A percentile compares a stretch with the other conserved stretches of the same genome.
Conservation (phyloP, 2,888 invertebrate species). For the Conus canariensis region DNA sequence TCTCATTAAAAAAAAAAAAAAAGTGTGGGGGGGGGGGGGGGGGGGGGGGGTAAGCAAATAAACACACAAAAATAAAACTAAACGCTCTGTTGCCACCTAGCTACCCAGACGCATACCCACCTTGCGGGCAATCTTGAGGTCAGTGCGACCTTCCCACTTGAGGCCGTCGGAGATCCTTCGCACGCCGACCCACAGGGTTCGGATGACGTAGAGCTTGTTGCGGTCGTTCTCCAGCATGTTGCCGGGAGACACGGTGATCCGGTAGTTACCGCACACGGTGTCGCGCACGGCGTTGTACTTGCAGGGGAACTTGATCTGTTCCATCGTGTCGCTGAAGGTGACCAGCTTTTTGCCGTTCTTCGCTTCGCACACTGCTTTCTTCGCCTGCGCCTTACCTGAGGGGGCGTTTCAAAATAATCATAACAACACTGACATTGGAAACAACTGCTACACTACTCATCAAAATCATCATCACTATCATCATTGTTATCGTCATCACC, state of each 20-base stretch:
- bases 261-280: slow-evolving; percentile 17
- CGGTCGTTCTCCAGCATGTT: slow-evolving; percentile 19
- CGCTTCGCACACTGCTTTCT: background rate
- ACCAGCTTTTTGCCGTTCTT: background rate
- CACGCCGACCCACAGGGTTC: slow-evolving; percentile 8
- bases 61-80: too few relatives aligned
- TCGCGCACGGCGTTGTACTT: slow-evolving; percentile 37
- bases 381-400: background rate
- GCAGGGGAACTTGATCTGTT: slow-evolving; percentile 17
- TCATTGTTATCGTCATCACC: too few relatives aligned
- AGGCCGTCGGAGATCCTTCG: background rate
- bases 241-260: slow-evolving; percentile 21
- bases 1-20: too few relatives aligned
- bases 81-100: background rate
- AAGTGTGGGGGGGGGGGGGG: too few relatives aligned
- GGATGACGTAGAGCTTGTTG: slow-evolving; percentile 22
- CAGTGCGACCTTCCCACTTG: slow-evolving; percentile 31
- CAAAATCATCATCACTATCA: too few relatives aligned
- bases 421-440: too few relatives aligned
- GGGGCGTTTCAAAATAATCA: too few relatives aligned
- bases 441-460: too few relatives aligned
- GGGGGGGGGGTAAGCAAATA: too few relatives aligned
- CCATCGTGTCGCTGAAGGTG: background rate
- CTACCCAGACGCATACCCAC: background rate
- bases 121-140: slow-evolving; percentile 39